Conservation (phyloP, 1,140 invertebrate genomes). For the Bactericera cockerelli region DNA sequence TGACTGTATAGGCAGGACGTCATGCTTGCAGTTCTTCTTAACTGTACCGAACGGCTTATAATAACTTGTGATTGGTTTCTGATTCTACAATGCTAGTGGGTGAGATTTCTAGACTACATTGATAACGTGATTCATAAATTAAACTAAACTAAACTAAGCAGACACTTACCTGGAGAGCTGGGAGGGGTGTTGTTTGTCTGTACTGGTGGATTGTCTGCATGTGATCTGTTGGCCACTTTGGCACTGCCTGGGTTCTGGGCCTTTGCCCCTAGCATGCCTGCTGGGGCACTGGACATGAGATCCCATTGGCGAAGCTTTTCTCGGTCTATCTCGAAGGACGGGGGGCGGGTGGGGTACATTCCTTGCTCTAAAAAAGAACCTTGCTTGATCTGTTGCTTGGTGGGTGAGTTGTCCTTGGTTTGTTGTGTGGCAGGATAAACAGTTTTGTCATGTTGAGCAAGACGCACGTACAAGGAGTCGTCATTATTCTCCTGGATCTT, state of each 20-base stretch:
- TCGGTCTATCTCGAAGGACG: constrained; percentile 48
- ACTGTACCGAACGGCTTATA: no score
- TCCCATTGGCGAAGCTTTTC: constrained; percentile 76
- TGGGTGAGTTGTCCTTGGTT: constrained; percentile 11
- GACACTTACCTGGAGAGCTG: constrained; percentile 22
- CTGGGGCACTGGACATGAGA: constrained; percentile 59
- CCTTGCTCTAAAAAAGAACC: constrained; percentile 38
- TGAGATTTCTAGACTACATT: no score
- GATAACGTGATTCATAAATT: no score
- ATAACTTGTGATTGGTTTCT: no score
- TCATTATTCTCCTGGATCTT: constrained; percentile 15
- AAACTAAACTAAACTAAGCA: no score
- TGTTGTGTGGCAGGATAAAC: neutral
- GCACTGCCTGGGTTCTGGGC: neutral
- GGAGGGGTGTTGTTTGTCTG: constrained; percentile 18
- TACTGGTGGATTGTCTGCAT: constrained; percentile 14
- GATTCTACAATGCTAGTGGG: no score
- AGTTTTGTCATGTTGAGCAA: constrained; percentile 16
- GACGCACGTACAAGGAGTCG: constrained; percentile 28
- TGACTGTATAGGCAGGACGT: no score
- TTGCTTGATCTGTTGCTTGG: constrained; percentile 15
- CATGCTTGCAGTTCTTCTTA: no score
- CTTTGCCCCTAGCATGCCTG: constrained; percentile 25
- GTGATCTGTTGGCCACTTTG: constrained; percentile 6
- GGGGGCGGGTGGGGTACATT: constrained; percentile 30